A percentile compares a stretch with the other conserved stretches of the same genome.
Conservation (phyloP, 2,888 invertebrate genomes). For the Parelbella ahira region DNA sequence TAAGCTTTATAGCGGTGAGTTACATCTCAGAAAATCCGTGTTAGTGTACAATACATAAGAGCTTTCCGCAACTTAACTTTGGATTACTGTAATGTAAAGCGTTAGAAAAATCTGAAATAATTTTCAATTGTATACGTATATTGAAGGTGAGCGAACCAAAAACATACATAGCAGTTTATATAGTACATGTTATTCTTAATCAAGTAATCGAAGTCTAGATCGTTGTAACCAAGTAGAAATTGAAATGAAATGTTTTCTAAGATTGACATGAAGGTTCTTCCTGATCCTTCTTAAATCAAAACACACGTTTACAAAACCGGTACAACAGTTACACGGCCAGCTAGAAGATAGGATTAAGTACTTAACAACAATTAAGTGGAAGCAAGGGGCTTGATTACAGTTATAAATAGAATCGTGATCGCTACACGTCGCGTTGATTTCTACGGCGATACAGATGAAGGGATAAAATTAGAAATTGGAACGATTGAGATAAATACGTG, state of each 20-base stretch:
- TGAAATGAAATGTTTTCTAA: background rate
- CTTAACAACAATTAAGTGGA: slow-evolving; percentile 52
- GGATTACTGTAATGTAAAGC: no score
- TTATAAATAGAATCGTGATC: slow-evolving; percentile 34
- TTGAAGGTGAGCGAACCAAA: no score
- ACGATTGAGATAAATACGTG: background rate
- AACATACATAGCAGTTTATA: no score
- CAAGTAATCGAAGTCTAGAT: no score
- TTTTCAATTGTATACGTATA: no score
- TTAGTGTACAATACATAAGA: background rate
- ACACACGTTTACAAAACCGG: slow-evolving; percentile 23
- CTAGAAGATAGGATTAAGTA: slow-evolving; percentile 51
- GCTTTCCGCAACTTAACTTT: no score
- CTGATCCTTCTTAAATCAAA: slow-evolving; percentile 21
- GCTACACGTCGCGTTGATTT: slow-evolving; percentile 20
- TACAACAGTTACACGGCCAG: slow-evolving; percentile 45
- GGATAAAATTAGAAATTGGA: slow-evolving; percentile 15
- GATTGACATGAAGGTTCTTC: slow-evolving; percentile 4
- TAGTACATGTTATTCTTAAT: no score
- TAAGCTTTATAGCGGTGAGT: slow-evolving; percentile 21
- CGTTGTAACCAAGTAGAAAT: no score
- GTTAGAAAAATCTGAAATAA: no score
- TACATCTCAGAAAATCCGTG: slow-evolving; percentile 19
- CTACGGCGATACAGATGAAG: slow-evolving; percentile 6
- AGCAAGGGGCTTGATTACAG: slow-evolving; percentile 40